These are phyloP conservation scores for Acromyrmex echinatior DNA, from an alignment of 1,140 invertebrate species.

Conservation along the genomic window DNA sequence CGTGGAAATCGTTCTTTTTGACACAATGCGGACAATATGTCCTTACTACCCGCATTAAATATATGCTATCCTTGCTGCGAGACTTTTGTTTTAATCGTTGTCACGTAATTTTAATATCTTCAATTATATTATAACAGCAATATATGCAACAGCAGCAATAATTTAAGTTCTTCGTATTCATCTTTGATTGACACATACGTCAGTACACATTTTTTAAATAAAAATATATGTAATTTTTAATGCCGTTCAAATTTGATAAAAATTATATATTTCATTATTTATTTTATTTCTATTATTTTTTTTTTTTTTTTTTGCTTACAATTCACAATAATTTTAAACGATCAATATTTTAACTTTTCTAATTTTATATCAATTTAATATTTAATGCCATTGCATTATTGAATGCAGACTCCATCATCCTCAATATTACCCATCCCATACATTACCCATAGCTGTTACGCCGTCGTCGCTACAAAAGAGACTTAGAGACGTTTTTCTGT, in stretches of 20 bases:
- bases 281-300: not conserved
- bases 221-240: not conserved
- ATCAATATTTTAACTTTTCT: not conserved
- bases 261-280: not conserved
- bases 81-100: not conserved
- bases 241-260: not conserved
- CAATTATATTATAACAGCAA: not conserved
- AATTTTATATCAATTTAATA: conserved; percentile 18
- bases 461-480: conserved; percentile 57
- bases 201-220: not conserved
- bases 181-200: not conserved
- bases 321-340: not conserved
- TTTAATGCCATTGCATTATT: conserved; percentile 17
- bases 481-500: conserved; percentile 59
- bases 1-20: conserved; percentile 65
- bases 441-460: conserved; percentile 41
- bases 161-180: not conserved
- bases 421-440: conserved; percentile 12
- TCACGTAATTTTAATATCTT: not conserved
- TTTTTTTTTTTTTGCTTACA: not conserved
- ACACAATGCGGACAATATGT: conserved; percentile 56
- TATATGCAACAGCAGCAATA: not conserved
- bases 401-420: conserved; percentile 40
- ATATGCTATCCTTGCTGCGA: not conserved
- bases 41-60: conserved; percentile 21